Conservation (phyloP, 2,888 invertebrate species). For the Nemotelus nigrinus region DNA sequence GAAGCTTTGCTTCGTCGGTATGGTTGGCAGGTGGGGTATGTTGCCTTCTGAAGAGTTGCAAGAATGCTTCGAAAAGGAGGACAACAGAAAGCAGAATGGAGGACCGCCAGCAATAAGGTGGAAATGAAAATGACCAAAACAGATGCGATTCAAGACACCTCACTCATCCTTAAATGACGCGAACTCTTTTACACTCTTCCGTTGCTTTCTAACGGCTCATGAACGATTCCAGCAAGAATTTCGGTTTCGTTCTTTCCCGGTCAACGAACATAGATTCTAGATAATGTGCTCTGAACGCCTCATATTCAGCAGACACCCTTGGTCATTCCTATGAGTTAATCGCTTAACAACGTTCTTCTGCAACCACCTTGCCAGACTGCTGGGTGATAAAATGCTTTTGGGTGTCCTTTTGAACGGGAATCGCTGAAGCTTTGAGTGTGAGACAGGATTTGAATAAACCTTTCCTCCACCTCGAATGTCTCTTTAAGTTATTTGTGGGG, state of each 20-base stretch:
- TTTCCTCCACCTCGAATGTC: background rate
- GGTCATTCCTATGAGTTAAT: background rate
- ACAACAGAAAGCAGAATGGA: slow-evolving; percentile 6
- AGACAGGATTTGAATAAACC: slow-evolving; percentile 35
- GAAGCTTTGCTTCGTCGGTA: background rate
- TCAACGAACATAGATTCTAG: slow-evolving; percentile 19
- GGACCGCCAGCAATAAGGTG: background rate
- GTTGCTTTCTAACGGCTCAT: background rate
- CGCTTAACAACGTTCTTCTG: background rate
- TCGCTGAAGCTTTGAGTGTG: slow-evolving; percentile 23
- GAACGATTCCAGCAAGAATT: slow-evolving; percentile 26
- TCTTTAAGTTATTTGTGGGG: background rate
- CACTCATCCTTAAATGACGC: background rate
- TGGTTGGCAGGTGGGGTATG: too few relatives aligned
- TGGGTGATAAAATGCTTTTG: slow-evolving; percentile 29
- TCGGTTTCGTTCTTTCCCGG: slow-evolving; percentile 36
- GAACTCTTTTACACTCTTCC: slow-evolving; percentile 19
- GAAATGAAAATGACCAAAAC: slow-evolving; percentile 31
- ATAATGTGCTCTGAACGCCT: slow-evolving; percentile 11
- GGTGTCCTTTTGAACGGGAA: slow-evolving; percentile 7
- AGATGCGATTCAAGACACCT: slow-evolving; percentile 15
- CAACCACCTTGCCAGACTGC: background rate
- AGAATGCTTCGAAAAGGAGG: background rate
- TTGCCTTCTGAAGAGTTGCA: background rate
- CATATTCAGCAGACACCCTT: background rate